Evolutionary conservation across 2,888 invertebrate genomes (phyloP).

Genomic region (Pristionchus japonicus): DNA sequence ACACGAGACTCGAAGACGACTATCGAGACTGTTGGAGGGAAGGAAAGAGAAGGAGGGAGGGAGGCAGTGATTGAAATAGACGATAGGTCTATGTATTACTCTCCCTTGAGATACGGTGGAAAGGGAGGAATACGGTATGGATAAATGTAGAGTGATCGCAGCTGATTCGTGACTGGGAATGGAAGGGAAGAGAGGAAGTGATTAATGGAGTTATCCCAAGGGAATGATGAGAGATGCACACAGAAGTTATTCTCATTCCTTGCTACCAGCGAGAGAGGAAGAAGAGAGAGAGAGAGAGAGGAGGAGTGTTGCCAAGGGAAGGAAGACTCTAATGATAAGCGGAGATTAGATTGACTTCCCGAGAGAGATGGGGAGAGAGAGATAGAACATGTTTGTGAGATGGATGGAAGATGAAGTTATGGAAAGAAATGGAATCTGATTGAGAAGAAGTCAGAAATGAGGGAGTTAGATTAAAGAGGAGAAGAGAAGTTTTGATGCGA

Average conservation of each 20-base stretch:
- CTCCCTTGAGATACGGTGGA: background rate
- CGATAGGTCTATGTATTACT: background rate
- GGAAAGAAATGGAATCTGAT: conserved; percentile 15
- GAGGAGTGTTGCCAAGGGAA: background rate
- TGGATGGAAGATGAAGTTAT: background rate
- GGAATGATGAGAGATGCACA: background rate
- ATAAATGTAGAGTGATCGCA: background rate
- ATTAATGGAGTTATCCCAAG: conserved; percentile 12
- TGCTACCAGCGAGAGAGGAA: background rate
- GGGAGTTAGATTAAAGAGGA: background rate
- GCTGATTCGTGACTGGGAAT: background rate
- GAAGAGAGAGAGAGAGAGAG: background rate
- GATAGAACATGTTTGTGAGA: background rate
- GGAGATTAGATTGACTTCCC: background rate
- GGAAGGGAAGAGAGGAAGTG: conserved; percentile 21
- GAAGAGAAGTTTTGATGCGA: background rate
- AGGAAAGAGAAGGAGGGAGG: background rate
- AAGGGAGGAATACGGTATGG: background rate
- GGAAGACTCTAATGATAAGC: background rate
- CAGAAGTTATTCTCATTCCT: background rate
- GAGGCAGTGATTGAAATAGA: background rate
- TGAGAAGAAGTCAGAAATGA: background rate
- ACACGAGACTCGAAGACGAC: background rate
- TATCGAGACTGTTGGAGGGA: background rate
- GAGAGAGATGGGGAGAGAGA: background rate